A percentile compares a stretch with the other conserved stretches of the same genome.
Evolutionary conservation across 2,888 invertebrate species (phyloP).

Genomic region (Amphipyra berbera): DNA sequence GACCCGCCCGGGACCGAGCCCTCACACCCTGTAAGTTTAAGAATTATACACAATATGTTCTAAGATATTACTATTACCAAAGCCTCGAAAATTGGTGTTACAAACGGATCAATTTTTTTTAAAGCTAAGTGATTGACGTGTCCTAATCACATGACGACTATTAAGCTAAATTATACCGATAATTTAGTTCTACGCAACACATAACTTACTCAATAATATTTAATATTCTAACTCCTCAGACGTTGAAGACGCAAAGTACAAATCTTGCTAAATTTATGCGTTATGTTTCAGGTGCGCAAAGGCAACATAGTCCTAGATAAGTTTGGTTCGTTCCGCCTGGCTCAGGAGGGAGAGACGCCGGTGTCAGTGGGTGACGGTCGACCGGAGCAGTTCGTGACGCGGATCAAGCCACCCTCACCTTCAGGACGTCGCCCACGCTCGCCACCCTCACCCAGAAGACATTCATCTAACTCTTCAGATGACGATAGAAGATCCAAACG

Average conservation of each 20-base stretch:
- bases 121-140: no score
- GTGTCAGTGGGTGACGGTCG: slow-evolving; percentile 84
- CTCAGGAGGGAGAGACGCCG: slow-evolving; percentile 88
- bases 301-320: slow-evolving; percentile 92
- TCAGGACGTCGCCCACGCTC: slow-evolving; percentile 81
- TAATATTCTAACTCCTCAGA: background rate
- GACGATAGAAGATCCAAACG: slow-evolving; percentile 80
- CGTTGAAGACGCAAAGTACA: background rate
- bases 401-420: slow-evolving; percentile 83
- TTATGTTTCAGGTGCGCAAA: slow-evolving; percentile 81
- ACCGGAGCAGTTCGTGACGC: slow-evolving; percentile 88
- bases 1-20: slow-evolving; percentile 90
- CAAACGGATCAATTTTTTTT: no score
- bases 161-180: no score
- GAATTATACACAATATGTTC: background rate
- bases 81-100: no score
- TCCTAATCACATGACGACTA: no score
- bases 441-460: slow-evolving; percentile 83
- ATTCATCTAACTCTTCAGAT: slow-evolving; percentile 83
- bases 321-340: slow-evolving; percentile 93
- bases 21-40: slow-evolving; percentile 67
- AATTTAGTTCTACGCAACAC: no score
- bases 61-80: no score
- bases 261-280: background rate
- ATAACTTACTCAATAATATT: no score